Base-by-base conservation (phyloP, 2,888 invertebrate species). In the Euspilapteryx auroguttella region DNA sequence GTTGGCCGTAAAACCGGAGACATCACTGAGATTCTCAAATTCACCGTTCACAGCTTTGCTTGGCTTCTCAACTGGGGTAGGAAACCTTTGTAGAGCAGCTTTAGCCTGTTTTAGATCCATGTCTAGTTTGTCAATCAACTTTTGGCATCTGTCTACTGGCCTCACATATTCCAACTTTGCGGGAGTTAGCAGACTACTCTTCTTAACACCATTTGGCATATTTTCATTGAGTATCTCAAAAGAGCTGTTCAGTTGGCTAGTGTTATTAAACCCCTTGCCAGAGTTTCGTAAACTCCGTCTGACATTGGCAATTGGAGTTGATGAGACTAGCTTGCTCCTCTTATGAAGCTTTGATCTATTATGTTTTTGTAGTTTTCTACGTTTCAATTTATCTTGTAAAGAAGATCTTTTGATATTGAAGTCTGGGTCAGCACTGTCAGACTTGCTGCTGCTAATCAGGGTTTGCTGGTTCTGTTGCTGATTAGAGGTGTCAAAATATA, bases 1-100 rank as follows among this genome's bases (percentile, higher is more conserved):
- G 38, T 69, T 75, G 2, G 73, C 75, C 13, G 75, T 75, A 31
- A 73, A 66, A 0, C 75, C 75, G 20, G 75, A 75, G 2, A 75
- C 66, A 49, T 75, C 75, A 47, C 75, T 75, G 11, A 64, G 35
- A 28, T 75, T 71, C 33, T 73, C 73, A 49, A 61, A 66, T 28
- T 63, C 56, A 6, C 63, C 62, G 43, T 66, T 66, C 3, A 23
- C 11, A 15, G 17, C 17, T 6, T 6, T 8, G 5, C 8, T 17
- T 5, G 5, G 17, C 8, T 17, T 17, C 17, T 17, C 17, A 6
- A 8, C 5, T 13, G 10, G 9, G 7, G 21, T 22, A 4, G 14
- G 7, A n/a, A n/a, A n/a, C n/a, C n/a, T n/a, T n/a, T n/a, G n/a
- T n/a, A n/a, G n/a, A n/a, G n/a, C n/a, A n/a, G n/a, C n/a, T n/a